phyloP scores from a whole-genome alignment of 1,140 invertebrate species.

The Agrilus planipennis region DNA sequence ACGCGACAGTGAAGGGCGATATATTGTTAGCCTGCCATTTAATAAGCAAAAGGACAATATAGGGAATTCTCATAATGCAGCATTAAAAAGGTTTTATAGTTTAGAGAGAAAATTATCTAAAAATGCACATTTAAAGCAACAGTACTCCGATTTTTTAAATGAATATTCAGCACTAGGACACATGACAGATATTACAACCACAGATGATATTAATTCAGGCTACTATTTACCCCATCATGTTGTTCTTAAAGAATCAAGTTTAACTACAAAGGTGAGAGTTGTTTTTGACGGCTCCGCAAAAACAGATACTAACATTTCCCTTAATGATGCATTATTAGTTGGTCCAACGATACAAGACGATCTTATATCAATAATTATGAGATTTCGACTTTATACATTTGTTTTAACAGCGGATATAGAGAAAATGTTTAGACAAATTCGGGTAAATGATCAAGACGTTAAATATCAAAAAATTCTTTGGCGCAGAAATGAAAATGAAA shows the following conservation, averaged over 20 bases:
- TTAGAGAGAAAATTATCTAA: neutral
- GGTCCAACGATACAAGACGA: neutral
- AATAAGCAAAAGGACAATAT: neutral
- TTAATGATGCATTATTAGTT: neutral
- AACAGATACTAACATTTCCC: neutral
- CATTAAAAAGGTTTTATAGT: neutral
- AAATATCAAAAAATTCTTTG: neutral
- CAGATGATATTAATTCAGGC: neutral
- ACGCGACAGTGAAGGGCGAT: neutral
- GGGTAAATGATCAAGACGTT: neutral
- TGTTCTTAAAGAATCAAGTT: neutral
- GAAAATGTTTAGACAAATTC: neutral
- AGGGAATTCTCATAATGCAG: neutral
- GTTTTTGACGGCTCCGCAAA: neutral
- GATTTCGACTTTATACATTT: neutral
- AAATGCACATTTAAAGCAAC: neutral
- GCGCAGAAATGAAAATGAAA: neutral
- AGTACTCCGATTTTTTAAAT: neutral
- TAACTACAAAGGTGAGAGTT: neutral
- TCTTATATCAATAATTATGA: neutral
- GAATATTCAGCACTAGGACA: neutral
- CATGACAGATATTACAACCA: neutral
- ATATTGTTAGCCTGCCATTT: neutral
- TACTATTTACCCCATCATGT: conserved; percentile 2
- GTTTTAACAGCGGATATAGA: neutral